Percentiles rank a stretch among this genome's conserved stretches.
phyloP scores from a whole-genome alignment of 2,797 vertebrate genomes.

The Ctenopoma multispine region DNA sequence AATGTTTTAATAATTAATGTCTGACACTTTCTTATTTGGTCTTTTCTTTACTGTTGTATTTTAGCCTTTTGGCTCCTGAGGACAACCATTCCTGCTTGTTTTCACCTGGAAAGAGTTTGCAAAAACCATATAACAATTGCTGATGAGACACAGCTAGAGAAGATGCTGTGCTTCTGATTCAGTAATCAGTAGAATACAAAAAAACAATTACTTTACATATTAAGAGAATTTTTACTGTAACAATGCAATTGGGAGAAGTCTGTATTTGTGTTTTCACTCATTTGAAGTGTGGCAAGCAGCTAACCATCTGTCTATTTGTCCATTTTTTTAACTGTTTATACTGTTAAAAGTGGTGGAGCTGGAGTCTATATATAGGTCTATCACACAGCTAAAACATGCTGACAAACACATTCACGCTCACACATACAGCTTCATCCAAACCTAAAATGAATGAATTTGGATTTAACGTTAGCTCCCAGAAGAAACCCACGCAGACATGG shows the following conservation, averaged over 20 bases:
- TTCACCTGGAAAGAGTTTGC: slow-evolving; percentile 29
- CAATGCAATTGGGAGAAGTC: not conserved
- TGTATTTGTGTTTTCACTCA: too few species aligned
- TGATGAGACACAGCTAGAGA: slow-evolving; percentile 8
- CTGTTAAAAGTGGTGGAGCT: too few species aligned
- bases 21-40: slow-evolving; percentile 56
- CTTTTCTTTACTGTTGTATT: slow-evolving; percentile 48
- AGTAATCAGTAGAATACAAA: slow-evolving; percentile 4
- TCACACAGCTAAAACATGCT: too few species aligned
- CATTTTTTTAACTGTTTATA: too few species aligned
- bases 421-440: too few species aligned
- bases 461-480: not conserved
- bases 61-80: slow-evolving; percentile 32
- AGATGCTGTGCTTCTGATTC: not conserved
- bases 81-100: slow-evolving; percentile 25
- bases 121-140: slow-evolving; percentile 20
- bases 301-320: too few species aligned
- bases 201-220: slow-evolving; percentile 6
- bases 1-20: slow-evolving; percentile 63
- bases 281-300: too few species aligned
- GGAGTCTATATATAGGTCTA: too few species aligned
- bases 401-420: too few species aligned
- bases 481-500: not conserved
- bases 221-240: not conserved
- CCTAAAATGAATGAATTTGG: slow-evolving; percentile 11